Evolutionary conservation across 37 sponge, comb jelly and placozoan genomes (phyloP).

Genomic region (Aphrocallistes beatrix): DNA sequence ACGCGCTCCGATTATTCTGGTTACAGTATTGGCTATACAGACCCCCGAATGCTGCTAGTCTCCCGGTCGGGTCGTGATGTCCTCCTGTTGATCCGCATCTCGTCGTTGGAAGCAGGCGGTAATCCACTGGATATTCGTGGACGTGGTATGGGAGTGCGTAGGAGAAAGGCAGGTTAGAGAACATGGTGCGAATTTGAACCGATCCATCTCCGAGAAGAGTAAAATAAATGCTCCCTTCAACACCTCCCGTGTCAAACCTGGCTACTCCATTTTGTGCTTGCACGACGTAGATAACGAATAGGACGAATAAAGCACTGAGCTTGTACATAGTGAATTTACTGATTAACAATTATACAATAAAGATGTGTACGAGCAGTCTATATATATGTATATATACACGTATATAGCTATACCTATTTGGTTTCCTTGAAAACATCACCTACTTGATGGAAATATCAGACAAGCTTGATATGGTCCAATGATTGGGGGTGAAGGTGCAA

Average conservation of each 20-base stretch:
- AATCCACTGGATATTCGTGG: slow-evolving; percentile 16
- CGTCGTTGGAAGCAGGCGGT: neutral
- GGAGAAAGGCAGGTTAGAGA: neutral
- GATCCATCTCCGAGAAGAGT: slow-evolving; percentile 14
- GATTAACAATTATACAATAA: too few species aligned
- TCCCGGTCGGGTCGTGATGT: slow-evolving; percentile 18
- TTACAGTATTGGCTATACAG: neutral
- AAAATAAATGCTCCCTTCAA: neutral
- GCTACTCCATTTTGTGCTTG: neutral
- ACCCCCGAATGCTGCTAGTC: neutral
- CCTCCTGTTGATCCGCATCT: slow-evolving; percentile 5
- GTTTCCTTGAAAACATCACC: too few species aligned
- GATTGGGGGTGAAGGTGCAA: too few species aligned
- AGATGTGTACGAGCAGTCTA: too few species aligned
- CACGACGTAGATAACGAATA: too few species aligned
- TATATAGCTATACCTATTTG: too few species aligned
- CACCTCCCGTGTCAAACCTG: neutral
- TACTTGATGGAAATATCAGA: too few species aligned
- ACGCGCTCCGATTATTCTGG: neutral
- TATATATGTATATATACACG: too few species aligned
- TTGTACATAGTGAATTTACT: too few species aligned
- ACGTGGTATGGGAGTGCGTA: neutral
- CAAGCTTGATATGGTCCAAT: too few species aligned
- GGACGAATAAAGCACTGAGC: too few species aligned
- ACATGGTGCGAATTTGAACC: neutral